phyloP scores from a whole-genome alignment of 2,888 invertebrate genomes.

The Homarus gammarus region DNA sequence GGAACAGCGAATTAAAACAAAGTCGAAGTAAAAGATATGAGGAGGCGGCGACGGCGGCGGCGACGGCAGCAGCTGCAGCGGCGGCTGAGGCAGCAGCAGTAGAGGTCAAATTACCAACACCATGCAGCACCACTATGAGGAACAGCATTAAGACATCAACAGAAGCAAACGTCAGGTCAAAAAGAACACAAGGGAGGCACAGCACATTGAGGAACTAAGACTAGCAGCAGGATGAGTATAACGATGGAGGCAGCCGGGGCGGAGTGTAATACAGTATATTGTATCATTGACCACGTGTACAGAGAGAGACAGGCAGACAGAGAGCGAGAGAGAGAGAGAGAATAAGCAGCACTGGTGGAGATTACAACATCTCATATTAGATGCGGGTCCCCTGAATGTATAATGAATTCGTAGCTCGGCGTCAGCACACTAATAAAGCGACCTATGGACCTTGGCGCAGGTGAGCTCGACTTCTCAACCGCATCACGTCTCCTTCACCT shows the following conservation, averaged over 20 bases:
- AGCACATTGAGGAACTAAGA: no score
- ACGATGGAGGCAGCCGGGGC: background rate
- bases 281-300: conserved; percentile 38
- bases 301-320: no score
- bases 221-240: no score
- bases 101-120: background rate
- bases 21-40: background rate
- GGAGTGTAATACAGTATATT: conserved; percentile 5
- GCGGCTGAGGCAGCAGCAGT: background rate
- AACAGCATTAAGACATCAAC: background rate
- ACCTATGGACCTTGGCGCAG: conserved; percentile 44
- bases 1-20: no score
- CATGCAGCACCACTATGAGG: background rate
- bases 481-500: background rate
- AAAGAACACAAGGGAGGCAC: no score
- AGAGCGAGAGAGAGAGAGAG: no score
- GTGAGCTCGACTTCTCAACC: conserved; percentile 22
- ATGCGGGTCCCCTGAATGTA: conserved; percentile 56
- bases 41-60: background rate
- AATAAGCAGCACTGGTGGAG: conserved; percentile 38
- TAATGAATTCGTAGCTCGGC: conserved; percentile 51
- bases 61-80: background rate
- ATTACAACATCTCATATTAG: conserved; percentile 62
- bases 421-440: conserved; percentile 61
- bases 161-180: no score